A percentile compares a stretch with the other conserved stretches of the same genome.
Conservation (phyloP, 1,140 invertebrate genomes). For the Chrysopa pallens region DNA sequence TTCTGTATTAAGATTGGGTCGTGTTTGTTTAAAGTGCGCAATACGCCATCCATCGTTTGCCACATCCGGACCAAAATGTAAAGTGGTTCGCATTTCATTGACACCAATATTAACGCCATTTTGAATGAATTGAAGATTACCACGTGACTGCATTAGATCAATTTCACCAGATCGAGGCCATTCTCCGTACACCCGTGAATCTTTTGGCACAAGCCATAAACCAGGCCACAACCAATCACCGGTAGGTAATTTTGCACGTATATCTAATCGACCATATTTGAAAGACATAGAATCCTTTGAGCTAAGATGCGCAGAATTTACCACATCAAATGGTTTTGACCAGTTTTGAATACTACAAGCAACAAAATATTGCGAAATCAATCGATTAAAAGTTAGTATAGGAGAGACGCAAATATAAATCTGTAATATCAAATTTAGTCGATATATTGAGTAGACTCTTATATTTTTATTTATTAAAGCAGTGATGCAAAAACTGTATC, state of each 20-base stretch:
- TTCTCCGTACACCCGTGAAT: constrained; percentile 29
- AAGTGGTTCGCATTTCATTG: constrained; percentile 33
- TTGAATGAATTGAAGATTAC: constrained; percentile 28
- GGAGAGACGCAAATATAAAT: too few species aligned
- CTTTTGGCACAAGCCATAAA: constrained; percentile 37
- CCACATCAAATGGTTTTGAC: constrained; percentile 36
- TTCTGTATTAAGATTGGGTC: constrained; percentile 13
- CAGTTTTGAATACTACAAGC: too few species aligned
- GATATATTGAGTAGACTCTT: too few species aligned
- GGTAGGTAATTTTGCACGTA: constrained; percentile 45
- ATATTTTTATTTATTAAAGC: too few species aligned
- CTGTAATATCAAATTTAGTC: too few species aligned
- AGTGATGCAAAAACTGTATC: too few species aligned
- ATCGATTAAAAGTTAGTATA: too few species aligned
- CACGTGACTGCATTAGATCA: constrained; percentile 34
- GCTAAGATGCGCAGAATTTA: constrained; percentile 42
- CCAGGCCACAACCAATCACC: constrained; percentile 61
- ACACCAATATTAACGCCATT: constrained; percentile 34
- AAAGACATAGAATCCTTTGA: constrained; percentile 42
- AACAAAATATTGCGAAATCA: too few species aligned
- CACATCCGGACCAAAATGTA: constrained; percentile 42
- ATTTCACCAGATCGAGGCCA: constrained; percentile 36
- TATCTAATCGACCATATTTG: constrained; percentile 44
- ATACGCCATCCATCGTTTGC: constrained; percentile 30
- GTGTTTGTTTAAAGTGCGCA: constrained; percentile 27